phyloP scores from a whole-genome alignment of 1,140 invertebrate species.

The Galleria mellonella region DNA sequence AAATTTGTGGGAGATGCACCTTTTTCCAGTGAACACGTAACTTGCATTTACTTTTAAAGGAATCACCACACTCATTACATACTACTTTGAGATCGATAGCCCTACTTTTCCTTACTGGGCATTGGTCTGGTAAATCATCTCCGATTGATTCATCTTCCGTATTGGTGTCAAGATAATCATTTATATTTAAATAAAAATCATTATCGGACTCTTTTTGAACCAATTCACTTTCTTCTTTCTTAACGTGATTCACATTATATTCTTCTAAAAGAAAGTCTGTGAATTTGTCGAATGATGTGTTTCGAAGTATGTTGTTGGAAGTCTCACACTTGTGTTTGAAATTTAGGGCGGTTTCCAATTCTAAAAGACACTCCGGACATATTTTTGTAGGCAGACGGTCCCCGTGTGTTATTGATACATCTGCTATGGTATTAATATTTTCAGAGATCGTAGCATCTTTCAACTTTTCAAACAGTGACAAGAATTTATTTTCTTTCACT shows the following conservation, averaged over 20 bases:
- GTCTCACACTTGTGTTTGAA: conserved; percentile 53
- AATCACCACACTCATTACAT: conserved; percentile 47
- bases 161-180: neutral
- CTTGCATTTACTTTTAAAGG: conserved; percentile 60
- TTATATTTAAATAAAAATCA: conserved; percentile 12
- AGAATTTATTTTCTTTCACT: conserved; percentile 7
- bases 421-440: conserved; percentile 37
- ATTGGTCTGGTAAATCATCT: too few relatives aligned
- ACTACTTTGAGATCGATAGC: conserved; percentile 30
- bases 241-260: neutral
- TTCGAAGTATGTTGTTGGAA: conserved; percentile 24
- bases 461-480: conserved; percentile 36
- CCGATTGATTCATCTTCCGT: neutral
- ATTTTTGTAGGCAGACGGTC: conserved; percentile 50
- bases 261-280: conserved; percentile 10
- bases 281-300: conserved; percentile 1
- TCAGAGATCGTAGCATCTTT: conserved; percentile 34
- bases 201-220: conserved; percentile 7
- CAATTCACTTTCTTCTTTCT: neutral
- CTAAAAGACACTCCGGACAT: conserved; percentile 37
- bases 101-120: conserved; percentile 13
- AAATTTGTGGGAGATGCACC: conserved; percentile 25
- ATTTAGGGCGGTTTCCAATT: conserved; percentile 36
- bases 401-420: conserved; percentile 33
- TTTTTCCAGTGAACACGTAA: conserved; percentile 56